Base-by-base conservation (phyloP, 2,888 invertebrate genomes). In the Drosophila phalerata region DNA sequence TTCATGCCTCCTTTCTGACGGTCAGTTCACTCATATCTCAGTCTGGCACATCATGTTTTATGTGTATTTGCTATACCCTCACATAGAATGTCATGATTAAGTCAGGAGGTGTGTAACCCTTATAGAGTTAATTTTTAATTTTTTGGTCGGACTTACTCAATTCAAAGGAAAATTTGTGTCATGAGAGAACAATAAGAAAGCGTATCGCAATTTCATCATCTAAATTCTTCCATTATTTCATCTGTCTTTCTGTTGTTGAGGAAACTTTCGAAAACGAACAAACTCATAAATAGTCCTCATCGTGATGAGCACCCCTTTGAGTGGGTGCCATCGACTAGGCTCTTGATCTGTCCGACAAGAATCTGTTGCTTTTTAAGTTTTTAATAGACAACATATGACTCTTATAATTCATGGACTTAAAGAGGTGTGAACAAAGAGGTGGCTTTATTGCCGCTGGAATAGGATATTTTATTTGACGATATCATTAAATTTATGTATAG, bases 271-370 rank as follows among this genome's bases (percentile, higher is more conserved):
- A 65, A 52, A 28, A 17, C 63, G 34, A 68, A 56, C 45, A 15
- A 53, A 37, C 68, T 72, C 81, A 70, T 71, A 73, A 86, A 67
- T 45, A 71, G 49, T 62, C 70, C 77, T 77, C 66, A 66, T 69
- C 32, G 40, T 53, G 52, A 69, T 38, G 19, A 28, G 5, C 19
- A 17, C 13, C n/a, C 30, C 43, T 42, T 40, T 58, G 62, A 57
- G 52, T 60, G 49, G 52, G 42, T 30, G 15, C 42, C 43, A 48
- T 56, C 25, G 49, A 65, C 11, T 45, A 19, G 6, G 30, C 51
- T 55, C 68, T 80, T 67, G 62, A 73, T 55, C 52, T 58, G 48
- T 1, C 53, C 45, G 53, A 17, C 34, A 32, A 32, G 9, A 30
- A 28, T 32, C 56, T 45, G 30, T 9, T 30, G 52, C 32, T 37